Base-by-base conservation (phyloP, 2,113 vertebrate species). In the Romanogobio albipinnatus region DNA sequence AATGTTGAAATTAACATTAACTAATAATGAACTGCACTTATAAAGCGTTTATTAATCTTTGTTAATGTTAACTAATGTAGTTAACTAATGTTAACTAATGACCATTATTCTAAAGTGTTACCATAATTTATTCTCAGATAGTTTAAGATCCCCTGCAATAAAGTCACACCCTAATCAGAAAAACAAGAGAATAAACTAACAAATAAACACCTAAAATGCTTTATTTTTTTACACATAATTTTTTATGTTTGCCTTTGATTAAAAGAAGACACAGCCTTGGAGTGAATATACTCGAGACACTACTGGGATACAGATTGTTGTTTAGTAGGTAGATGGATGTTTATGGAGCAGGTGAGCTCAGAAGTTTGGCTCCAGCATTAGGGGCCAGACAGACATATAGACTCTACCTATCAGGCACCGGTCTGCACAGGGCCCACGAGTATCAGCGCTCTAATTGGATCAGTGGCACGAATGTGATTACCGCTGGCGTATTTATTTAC, bases 401-500 rank as follows among this genome's bases (percentile, higher is more conserved):
- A 85, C 91, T 90, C 92, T 91, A 91, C 93, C 93, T 93, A 91
- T 92, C 93, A 91, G 91, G 90, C 91, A 90, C 91, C 91, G 91
- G 91, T 86, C 92, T 91, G 26, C 86, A 79, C 89, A 91, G 90
- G 90, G 90, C 91, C 89, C 89, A 88, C 89, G 86, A 92, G 89
- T 94, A 94, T 94, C 93, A 92, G 90, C 84, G 81, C 92, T 88
- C 92, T 94, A 95, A 95, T 94, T 94, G 91, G 93, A 95, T 95
- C 94, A 94, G 94, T 91, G 91, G 92, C 91, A 93, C 91, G 90
- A 94, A 95, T 95, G 94, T 92, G 94, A 95, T 95, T 95, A 95
- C 90, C 88, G 92, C 92, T 92, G 91, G 93, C 94, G 91, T 95
- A 95, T 95, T 95, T 95, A 95, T 95, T 95, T 95, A 95, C 94